These are phyloP conservation scores for Caenorhabditis briggsae DNA, from an alignment of 1,140 invertebrate species.

Conservation along the genomic window DNA sequence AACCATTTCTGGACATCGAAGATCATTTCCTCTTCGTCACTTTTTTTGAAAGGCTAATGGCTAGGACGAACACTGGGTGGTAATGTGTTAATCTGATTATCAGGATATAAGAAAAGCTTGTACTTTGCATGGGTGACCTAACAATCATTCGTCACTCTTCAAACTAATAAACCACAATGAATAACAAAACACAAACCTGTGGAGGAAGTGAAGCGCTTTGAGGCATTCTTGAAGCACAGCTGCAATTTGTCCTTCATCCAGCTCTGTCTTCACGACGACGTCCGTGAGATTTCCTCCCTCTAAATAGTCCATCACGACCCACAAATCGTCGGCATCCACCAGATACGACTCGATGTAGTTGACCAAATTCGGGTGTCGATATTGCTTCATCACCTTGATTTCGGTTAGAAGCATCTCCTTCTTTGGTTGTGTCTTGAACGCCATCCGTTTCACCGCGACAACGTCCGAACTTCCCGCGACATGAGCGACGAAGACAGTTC, in stretches of 20 bases:
- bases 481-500: slow-evolving; percentile 79
- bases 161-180: background rate
- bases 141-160: background rate
- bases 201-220: slow-evolving; percentile 74
- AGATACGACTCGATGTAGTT: slow-evolving; percentile 79
- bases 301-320: slow-evolving; percentile 82
- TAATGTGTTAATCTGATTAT: slow-evolving; percentile 10
- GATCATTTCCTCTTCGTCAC: background rate
- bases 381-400: slow-evolving; percentile 79
- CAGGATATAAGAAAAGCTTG: background rate
- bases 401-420: slow-evolving; percentile 81
- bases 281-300: slow-evolving; percentile 81
- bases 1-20: slow-evolving; percentile 22
- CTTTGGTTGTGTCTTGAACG: slow-evolving; percentile 80
- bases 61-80: background rate
- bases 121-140: background rate
- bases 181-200: slow-evolving; percentile 67
- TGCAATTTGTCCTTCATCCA: slow-evolving; percentile 80
- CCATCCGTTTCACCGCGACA: slow-evolving; percentile 81
- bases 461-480: slow-evolving; percentile 74
- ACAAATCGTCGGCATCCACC: slow-evolving; percentile 79
- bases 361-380: slow-evolving; percentile 79
- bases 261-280: slow-evolving; percentile 81
- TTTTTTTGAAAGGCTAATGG: background rate
- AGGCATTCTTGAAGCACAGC: slow-evolving; percentile 76